phyloP scores from a whole-genome alignment of 2,888 invertebrate genomes.

The Dugesia japonica region DNA sequence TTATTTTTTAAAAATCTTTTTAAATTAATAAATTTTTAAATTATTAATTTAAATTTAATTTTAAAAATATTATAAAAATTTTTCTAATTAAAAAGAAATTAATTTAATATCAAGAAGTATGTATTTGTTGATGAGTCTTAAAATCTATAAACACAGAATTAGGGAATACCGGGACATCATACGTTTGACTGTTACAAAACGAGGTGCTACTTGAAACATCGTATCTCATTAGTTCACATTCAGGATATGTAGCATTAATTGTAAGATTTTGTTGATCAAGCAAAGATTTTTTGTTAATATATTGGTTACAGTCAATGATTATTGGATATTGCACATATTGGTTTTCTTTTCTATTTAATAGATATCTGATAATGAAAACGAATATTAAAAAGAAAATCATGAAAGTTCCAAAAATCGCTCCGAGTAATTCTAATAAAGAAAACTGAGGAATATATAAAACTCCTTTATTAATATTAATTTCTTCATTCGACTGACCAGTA shows the following conservation, averaged over 20 bases:
- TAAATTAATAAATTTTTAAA: no score
- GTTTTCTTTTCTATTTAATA: not conserved
- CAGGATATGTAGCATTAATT: not conserved
- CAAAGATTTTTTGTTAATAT: not conserved
- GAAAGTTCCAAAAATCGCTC: not conserved
- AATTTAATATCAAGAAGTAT: not conserved
- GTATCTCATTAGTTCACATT: conserved; percentile 6
- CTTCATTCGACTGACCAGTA: not conserved
- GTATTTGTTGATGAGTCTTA: conserved; percentile 10
- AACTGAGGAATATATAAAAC: not conserved
- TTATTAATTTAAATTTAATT: no score
- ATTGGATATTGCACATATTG: not conserved
- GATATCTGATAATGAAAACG: not conserved
- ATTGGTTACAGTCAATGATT: not conserved
- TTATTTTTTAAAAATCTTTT: no score
- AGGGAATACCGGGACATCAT: not conserved
- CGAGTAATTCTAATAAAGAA: not conserved
- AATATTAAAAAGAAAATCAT: conserved; percentile 1
- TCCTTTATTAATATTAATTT: not conserved
- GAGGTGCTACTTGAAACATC: not conserved
- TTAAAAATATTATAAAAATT: no score
- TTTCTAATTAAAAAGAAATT: no score
- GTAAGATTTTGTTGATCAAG: not conserved
- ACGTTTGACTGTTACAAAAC: not conserved
- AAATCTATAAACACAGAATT: not conserved